phyloP scores from a whole-genome alignment of 2,113 vertebrate genomes.

The Heptranchias perlo region DNA sequence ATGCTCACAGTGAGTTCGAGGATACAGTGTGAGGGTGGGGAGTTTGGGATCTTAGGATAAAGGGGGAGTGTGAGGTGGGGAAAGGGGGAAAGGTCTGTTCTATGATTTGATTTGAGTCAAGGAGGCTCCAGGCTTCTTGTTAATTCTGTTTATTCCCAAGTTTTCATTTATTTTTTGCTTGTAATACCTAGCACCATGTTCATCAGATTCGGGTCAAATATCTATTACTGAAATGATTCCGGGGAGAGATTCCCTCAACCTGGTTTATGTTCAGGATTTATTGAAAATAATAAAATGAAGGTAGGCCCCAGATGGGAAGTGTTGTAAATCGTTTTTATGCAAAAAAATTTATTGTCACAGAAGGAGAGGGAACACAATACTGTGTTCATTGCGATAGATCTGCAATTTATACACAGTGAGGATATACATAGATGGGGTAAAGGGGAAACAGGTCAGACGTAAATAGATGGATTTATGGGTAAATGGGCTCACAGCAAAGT shows the following conservation, averaged over 20 bases:
- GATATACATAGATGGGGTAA: neutral
- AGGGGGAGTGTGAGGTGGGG: neutral
- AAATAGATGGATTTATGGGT: neutral
- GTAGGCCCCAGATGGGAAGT: neutral
- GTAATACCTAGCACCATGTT: neutral
- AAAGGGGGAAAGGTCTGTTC: neutral
- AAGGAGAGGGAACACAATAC: neutral
- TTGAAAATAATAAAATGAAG: conserved; percentile 10
- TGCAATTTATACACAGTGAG: neutral
- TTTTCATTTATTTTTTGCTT: neutral
- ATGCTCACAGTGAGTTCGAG: neutral
- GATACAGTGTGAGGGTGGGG: neutral
- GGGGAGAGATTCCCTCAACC: neutral
- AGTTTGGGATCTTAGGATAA: neutral
- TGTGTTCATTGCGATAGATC: neutral
- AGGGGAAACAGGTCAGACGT: neutral
- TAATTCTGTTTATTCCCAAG: neutral
- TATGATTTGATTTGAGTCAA: neutral
- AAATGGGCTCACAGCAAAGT: neutral
- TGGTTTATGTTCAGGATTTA: conserved; percentile 4
- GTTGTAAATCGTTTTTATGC: neutral
- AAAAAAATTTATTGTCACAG: neutral
- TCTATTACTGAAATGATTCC: neutral
- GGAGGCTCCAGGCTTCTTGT: neutral
- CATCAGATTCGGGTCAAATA: neutral